These are phyloP conservation scores for Cryptus viduatorius DNA, from an alignment of 2,888 invertebrate species.

Conservation along the genomic window DNA sequence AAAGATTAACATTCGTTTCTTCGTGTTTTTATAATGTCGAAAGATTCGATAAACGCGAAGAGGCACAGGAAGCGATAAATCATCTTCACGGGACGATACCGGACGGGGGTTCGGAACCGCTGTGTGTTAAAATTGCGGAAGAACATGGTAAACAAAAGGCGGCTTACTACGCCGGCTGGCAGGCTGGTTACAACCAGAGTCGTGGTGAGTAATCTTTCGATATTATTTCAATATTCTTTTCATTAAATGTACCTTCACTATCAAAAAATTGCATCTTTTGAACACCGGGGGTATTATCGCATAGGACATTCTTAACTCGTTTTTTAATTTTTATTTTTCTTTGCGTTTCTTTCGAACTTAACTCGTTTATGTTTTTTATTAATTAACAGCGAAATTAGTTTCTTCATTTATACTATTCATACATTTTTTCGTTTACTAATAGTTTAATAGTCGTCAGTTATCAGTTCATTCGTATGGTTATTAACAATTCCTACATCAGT, in stretches of 20 bases:
- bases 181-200: constrained; percentile 89
- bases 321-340: constrained; percentile 28
- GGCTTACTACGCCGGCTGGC: constrained; percentile 90
- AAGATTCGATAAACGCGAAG: constrained; percentile 94
- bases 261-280: constrained; percentile 34
- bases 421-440: constrained; percentile 40
- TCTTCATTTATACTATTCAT: constrained; percentile 18
- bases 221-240: constrained; percentile 44
- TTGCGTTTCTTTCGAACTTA: constrained; percentile 8
- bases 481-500: constrained; percentile 23
- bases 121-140: constrained; percentile 94
- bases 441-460: constrained; percentile 15
- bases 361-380: constrained; percentile 27
- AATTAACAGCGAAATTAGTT: constrained; percentile 47
- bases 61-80: constrained; percentile 95
- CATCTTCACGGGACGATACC: constrained; percentile 94
- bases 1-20: too few relatives aligned
- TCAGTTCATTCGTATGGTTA: constrained; percentile 45
- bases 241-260: constrained; percentile 5
- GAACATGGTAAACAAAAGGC: constrained; percentile 94
- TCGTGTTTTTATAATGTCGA: constrained; percentile 61
- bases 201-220: constrained; percentile 82
- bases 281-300: constrained; percentile 42
- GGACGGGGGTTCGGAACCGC: constrained; percentile 93
- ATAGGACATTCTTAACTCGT: constrained; percentile 25